Conservation (phyloP, 1,140 invertebrate species). For the Zaprionus nigranus region DNA sequence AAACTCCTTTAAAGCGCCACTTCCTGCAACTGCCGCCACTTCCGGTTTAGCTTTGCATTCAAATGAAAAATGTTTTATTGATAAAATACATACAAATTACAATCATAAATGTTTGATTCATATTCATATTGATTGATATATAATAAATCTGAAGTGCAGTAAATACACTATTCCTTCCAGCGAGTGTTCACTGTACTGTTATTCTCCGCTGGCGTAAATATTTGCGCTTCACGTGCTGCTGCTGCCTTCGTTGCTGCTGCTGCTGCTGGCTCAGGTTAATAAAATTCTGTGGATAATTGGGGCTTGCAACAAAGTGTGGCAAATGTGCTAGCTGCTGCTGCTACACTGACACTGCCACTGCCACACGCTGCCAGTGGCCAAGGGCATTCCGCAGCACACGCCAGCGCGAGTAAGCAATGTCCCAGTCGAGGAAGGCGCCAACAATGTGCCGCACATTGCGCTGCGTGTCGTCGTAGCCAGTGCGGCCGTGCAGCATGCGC, state of each 20-base stretch:
- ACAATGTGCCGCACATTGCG: slow-evolving; percentile 87
- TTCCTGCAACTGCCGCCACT: not conserved
- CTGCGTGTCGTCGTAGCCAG: slow-evolving; percentile 86
- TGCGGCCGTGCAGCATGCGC: slow-evolving; percentile 88
- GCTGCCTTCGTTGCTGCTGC: not conserved
- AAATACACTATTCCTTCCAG: not conserved
- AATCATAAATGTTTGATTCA: not conserved
- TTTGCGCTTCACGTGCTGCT: slow-evolving; percentile 16
- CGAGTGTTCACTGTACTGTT: not conserved
- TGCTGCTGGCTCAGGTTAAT: slow-evolving; percentile 7
- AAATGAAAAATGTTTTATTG: not conserved
- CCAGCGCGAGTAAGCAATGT: slow-evolving; percentile 88
- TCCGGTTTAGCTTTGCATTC: not conserved
- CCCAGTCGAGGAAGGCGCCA: slow-evolving; percentile 90
- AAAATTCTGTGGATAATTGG: slow-evolving; percentile 6
- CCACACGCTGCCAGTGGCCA: slow-evolving; percentile 12
- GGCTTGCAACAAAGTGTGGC: slow-evolving; percentile 8
- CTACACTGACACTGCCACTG: not conserved
- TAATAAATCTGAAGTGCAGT: not conserved
- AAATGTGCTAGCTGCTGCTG: not conserved
- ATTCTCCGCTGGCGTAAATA: not conserved
- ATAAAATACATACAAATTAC: not conserved
- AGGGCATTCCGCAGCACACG: slow-evolving; percentile 71
- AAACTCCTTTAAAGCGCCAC: not conserved
- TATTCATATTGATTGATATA: not conserved